Percentiles rank a stretch among this genome's conserved stretches.
Evolutionary conservation across 2,113 vertebrate species (phyloP).

Genomic region (Phylloscopus whistleri): DNA sequence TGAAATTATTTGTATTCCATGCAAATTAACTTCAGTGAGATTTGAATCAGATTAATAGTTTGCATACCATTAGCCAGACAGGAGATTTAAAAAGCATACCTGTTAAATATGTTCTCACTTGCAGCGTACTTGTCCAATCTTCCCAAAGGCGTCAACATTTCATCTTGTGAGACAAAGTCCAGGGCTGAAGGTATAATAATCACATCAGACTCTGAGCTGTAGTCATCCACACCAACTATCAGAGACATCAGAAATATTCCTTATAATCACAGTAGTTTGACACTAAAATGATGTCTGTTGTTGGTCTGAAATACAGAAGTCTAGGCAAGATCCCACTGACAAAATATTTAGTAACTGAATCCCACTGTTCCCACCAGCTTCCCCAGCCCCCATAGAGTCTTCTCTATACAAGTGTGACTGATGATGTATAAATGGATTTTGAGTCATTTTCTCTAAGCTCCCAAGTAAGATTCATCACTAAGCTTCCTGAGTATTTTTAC

Average conservation of each 20-base stretch:
- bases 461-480: background rate
- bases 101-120: slow-evolving; percentile 92
- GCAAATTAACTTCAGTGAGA: background rate
- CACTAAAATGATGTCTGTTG: slow-evolving; percentile 50
- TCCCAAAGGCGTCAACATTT: slow-evolving; percentile 90
- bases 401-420: background rate
- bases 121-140: slow-evolving; percentile 91
- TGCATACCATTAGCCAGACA: background rate
- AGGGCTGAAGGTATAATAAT: slow-evolving; percentile 91
- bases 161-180: slow-evolving; percentile 94
- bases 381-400: background rate
- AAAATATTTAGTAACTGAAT: background rate
- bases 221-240: slow-evolving; percentile 92
- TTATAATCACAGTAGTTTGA: slow-evolving; percentile 69
- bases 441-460: background rate
- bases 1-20: background rate
- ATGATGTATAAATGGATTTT: background rate
- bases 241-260: slow-evolving; percentile 85
- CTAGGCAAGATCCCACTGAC: background rate
- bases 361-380: background rate
- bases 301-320: slow-evolving; percentile 19
- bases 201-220: slow-evolving; percentile 91
- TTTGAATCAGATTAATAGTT: background rate
- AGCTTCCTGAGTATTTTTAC: background rate
- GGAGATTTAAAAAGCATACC: slow-evolving; percentile 65